These are phyloP conservation scores for Coreius guichenoti DNA, from an alignment of 2,797 vertebrate genomes.

Conservation along the genomic window DNA sequence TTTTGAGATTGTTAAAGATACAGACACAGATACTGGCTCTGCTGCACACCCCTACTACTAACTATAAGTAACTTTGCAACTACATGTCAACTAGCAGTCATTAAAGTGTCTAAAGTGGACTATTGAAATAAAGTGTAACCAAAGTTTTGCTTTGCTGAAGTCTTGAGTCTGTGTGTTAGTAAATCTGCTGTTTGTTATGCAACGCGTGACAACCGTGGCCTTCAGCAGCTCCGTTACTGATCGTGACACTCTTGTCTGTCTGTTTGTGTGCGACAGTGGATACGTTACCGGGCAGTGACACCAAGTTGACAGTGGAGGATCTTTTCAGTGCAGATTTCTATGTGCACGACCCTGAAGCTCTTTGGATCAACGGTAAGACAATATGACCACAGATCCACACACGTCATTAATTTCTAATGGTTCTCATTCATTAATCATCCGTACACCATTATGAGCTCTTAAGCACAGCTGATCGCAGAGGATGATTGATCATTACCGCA, in stretches of 20 bases:
- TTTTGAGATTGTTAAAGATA: no score
- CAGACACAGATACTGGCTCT: no score
- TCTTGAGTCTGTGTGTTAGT: background rate
- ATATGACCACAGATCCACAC: background rate
- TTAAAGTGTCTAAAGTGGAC: background rate
- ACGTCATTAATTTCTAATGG: constrained; percentile 1
- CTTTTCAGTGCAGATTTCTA: constrained; percentile 90
- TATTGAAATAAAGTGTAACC: background rate
- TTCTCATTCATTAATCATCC: constrained; percentile 8
- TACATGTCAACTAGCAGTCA: no score
- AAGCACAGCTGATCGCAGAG: background rate
- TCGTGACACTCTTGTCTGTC: background rate
- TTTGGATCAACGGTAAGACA: constrained; percentile 94
- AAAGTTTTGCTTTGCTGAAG: background rate
- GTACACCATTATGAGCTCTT: background rate
- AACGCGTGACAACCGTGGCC: background rate
- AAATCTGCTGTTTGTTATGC: background rate
- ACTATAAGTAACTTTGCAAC: no score
- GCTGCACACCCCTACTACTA: no score
- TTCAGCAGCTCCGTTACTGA: background rate
- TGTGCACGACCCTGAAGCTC: constrained; percentile 89
- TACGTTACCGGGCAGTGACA: constrained; percentile 86
- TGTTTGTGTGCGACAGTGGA: constrained; percentile 82
- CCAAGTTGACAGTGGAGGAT: constrained; percentile 90
- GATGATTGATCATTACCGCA: background rate